Conservation (phyloP, 2,113 vertebrate genomes). For the Zosterops hypoxanthus region DNA sequence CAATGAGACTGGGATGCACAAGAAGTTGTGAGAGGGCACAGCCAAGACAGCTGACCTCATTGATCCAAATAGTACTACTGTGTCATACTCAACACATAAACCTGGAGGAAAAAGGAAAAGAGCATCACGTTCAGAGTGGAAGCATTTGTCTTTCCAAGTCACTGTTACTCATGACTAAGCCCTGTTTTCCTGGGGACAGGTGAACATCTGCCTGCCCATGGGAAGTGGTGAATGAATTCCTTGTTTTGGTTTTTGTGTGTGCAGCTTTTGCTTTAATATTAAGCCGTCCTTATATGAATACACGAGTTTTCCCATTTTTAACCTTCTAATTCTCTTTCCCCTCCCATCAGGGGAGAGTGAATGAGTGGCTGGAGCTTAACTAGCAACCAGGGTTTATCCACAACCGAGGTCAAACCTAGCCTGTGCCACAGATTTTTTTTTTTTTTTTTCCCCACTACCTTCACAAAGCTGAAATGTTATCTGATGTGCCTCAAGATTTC, state of each 20-base stretch:
- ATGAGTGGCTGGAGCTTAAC: background rate
- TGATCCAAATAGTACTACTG: background rate
- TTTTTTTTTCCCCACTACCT: background rate
- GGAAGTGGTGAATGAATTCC: background rate
- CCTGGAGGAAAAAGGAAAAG: background rate
- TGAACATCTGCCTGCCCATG: background rate
- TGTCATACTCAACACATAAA: background rate
- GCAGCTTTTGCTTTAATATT: background rate
- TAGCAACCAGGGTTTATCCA: background rate
- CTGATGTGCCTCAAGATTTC: background rate
- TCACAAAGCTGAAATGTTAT: background rate
- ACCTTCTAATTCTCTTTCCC: background rate
- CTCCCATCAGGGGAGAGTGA: background rate
- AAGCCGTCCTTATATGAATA: background rate
- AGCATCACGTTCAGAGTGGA: rapidly evolving
- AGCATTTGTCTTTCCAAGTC: background rate
- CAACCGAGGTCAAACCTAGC: background rate
- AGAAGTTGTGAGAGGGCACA: background rate
- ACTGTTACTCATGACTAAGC: rapidly evolving
- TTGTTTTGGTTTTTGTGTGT: background rate
- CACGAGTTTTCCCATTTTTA: background rate
- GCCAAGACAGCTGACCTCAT: background rate
- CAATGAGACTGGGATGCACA: rapidly evolving
- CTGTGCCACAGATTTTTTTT: background rate
- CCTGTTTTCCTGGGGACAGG: background rate